Evolutionary conservation across 2,113 vertebrate species (phyloP).

Genomic region (Globicephala melas): DNA sequence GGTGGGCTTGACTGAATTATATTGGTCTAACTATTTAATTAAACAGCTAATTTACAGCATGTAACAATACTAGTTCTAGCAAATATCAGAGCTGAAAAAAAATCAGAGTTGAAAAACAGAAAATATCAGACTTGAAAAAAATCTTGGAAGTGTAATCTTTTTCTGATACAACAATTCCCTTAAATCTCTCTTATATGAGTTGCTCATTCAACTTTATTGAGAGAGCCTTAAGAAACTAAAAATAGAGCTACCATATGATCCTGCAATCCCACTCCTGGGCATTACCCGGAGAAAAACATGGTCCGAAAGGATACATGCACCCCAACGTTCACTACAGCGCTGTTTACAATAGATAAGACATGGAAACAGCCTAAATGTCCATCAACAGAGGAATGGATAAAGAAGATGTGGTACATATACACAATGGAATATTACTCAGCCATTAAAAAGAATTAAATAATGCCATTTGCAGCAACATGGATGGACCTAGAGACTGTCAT

Average conservation of each 20-base stretch:
- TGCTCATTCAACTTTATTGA: not conserved
- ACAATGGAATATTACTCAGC: too few species aligned
- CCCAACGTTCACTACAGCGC: not conserved
- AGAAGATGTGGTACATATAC: too few species aligned
- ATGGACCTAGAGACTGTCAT: too few species aligned
- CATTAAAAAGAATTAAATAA: too few species aligned
- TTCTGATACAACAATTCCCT: not conserved
- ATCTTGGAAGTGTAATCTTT: not conserved
- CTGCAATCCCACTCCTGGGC: not conserved
- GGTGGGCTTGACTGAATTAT: not conserved
- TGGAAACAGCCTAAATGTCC: not conserved
- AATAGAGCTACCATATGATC: not conserved
- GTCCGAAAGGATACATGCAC: not conserved
- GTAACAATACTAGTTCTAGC: not conserved
- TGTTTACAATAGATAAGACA: not conserved
- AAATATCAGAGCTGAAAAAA: not conserved
- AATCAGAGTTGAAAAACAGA: not conserved
- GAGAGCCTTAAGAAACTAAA: not conserved
- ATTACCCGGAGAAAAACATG: not conserved
- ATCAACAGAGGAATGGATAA: not conserved
- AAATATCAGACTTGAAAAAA: not conserved
- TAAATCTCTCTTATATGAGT: not conserved
- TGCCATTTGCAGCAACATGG: too few species aligned
- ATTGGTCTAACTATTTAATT: not conserved
- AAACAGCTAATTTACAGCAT: not conserved